A percentile compares a stretch with the other conserved stretches of the same genome.
Evolutionary conservation across 2,797 vertebrate genomes (phyloP).

Genomic region (Parambassis ranga): DNA sequence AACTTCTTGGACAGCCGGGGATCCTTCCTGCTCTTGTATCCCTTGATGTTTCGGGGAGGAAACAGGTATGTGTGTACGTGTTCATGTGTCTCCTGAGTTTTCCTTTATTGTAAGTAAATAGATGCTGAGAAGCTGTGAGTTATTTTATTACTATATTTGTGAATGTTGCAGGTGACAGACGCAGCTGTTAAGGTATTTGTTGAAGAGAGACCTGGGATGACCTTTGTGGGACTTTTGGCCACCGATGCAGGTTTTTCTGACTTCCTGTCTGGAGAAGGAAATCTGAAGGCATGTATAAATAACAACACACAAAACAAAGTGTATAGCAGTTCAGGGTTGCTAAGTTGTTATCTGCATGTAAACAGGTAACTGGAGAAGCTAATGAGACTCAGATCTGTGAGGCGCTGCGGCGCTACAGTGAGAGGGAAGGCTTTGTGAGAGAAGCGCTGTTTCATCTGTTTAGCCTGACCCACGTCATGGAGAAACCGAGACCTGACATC

Average conservation of each 20-base stretch:
- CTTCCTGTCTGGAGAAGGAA: conserved; percentile 93
- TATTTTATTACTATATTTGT: not conserved
- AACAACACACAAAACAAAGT: not conserved
- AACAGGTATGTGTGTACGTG: conserved; percentile 79
- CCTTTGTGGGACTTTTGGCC: conserved; percentile 94
- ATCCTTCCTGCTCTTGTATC: conserved; percentile 92
- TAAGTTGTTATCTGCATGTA: conserved; percentile 2
- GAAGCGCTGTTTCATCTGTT: conserved; percentile 98
- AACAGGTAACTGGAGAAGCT: conserved; percentile 95
- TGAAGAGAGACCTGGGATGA: conserved; percentile 93
- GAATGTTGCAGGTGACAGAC: conserved; percentile 84
- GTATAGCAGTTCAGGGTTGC: not conserved
- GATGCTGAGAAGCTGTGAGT: too few species aligned
- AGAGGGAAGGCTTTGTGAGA: conserved; percentile 95
- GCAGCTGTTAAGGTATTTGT: conserved; percentile 90
- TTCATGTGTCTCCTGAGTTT: not conserved
- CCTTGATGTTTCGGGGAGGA: conserved; percentile 94
- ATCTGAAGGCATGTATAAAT: conserved; percentile 85
- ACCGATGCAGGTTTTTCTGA: conserved; percentile 97
- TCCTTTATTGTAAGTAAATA: too few species aligned
- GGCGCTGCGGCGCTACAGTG: conserved; percentile 94
- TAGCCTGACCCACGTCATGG: conserved; percentile 95
- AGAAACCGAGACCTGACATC: conserved; percentile 96
- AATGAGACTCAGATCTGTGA: conserved; percentile 98
- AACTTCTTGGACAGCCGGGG: conserved; percentile 89